These are phyloP conservation scores for Hyaena hyaena DNA, from an alignment of 2,113 vertebrate species.

Conservation along the genomic window DNA sequence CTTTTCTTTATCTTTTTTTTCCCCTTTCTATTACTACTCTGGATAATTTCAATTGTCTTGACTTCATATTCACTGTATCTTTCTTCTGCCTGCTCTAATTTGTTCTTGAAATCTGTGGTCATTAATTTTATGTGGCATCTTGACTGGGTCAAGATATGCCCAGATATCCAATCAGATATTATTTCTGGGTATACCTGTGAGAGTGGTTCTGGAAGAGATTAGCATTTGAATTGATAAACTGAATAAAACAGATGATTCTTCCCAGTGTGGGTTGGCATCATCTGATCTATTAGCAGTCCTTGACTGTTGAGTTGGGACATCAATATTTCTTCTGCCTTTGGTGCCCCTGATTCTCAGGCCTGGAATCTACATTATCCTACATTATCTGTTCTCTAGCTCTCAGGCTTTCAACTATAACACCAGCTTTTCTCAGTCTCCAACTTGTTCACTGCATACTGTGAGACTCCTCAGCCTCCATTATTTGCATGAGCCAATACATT, in stretches of 20 bases:
- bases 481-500: background rate
- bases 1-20: background rate
- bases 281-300: background rate
- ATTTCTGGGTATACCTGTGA: background rate
- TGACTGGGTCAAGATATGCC: background rate
- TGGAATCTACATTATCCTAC: background rate
- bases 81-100: background rate
- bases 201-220: background rate
- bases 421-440: background rate
- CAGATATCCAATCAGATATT: background rate
- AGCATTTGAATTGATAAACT: background rate
- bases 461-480: background rate
- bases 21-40: background rate
- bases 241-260: background rate
- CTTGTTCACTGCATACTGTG: background rate
- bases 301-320: background rate
- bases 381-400: background rate
- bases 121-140: background rate
- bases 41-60: background rate
- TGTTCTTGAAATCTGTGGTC: background rate
- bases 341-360: background rate
- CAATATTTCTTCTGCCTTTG: background rate
- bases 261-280: background rate
- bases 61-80: background rate
- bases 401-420: background rate